phyloP scores from a whole-genome alignment of 2,888 invertebrate genomes.

The Graphium colonna region DNA sequence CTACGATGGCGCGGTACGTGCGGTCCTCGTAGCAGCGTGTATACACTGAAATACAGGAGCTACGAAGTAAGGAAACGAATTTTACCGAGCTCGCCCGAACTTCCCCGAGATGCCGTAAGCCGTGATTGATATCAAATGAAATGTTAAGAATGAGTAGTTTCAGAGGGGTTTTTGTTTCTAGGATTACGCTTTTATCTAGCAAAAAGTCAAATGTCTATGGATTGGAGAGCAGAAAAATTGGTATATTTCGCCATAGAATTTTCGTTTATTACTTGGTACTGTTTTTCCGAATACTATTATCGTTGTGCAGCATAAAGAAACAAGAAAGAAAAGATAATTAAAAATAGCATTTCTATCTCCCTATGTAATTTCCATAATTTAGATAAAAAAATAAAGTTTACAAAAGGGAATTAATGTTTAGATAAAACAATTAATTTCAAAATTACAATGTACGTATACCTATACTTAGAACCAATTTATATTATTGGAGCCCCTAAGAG shows the following conservation, averaged over 20 bases:
- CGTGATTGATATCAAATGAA: slow-evolving; percentile 79
- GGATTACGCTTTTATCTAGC: slow-evolving; percentile 55
- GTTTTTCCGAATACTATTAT: not conserved
- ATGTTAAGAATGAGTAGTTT: slow-evolving; percentile 76
- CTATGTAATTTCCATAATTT: no score
- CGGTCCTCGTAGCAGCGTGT: slow-evolving; percentile 56
- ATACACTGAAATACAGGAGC: slow-evolving; percentile 59
- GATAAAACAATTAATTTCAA: no score
- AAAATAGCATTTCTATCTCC: no score
- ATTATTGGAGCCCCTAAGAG: no score
- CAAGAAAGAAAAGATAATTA: no score
- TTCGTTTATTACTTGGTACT: not conserved
- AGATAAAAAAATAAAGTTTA: no score
- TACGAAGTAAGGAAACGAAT: slow-evolving; percentile 56
- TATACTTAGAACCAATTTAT: no score
- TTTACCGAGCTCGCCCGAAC: slow-evolving; percentile 56
- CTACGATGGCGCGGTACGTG: slow-evolving; percentile 52
- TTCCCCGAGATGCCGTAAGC: slow-evolving; percentile 61
- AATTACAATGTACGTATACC: no score
- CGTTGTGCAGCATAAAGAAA: not conserved
- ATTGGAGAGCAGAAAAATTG: not conserved
- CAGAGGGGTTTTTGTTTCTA: slow-evolving; percentile 70
- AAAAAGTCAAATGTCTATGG: slow-evolving; percentile 25
- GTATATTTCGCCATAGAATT: not conserved
- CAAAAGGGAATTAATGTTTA: no score